Evolutionary conservation across 2,113 vertebrate genomes (phyloP), one percentile per base, ranked within the genome.

Genomic region (Falco punctatus): DNA sequence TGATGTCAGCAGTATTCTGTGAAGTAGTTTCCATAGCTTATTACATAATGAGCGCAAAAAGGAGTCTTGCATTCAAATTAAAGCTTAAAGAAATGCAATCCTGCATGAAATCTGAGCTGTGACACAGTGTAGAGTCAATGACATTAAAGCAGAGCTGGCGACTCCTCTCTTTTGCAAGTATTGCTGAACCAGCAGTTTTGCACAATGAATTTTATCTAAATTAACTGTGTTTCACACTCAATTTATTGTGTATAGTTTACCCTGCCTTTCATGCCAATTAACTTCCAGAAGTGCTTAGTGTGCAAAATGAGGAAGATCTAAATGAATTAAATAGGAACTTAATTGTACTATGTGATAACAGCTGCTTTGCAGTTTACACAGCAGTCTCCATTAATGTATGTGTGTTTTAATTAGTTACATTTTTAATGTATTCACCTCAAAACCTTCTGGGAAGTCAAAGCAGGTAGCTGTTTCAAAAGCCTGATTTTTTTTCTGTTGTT

Each of bases 171-270:
- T 86, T 84, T 75, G 74, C 62, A 67, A 97, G 97, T 96, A 87
- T 81, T 94, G 96, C 91, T 97, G 85, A 92, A 95, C 85, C 52
- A 93, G 92, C 71, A 70, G 33, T 95, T 97, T 94, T 94, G 70
- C 95, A 96, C 72, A 96, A 95, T 66, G 88, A 80, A 61, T 91
- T 97, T 97, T 90, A 94, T 96, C 90, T 96, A 94, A 98, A 96
- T 97, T 97, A 97, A 94, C 95, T 96, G 87, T 94, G 79, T 97
- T 98, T 98, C 96, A 98, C 95, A 97, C 94, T 75, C 88, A 97
- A 97, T 98, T 98, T 98, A 92, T 96, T 97, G 91, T 97, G 88
- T 95, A 94, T 91, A 88, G 93, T 97, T 98, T 97, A 96, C 80
- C 61, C 67, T 96, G 94, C 77, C 88, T 97, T 97, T 94, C 82